phyloP scores from a whole-genome alignment of 2,888 invertebrate species.

The Adela reaumurella region DNA sequence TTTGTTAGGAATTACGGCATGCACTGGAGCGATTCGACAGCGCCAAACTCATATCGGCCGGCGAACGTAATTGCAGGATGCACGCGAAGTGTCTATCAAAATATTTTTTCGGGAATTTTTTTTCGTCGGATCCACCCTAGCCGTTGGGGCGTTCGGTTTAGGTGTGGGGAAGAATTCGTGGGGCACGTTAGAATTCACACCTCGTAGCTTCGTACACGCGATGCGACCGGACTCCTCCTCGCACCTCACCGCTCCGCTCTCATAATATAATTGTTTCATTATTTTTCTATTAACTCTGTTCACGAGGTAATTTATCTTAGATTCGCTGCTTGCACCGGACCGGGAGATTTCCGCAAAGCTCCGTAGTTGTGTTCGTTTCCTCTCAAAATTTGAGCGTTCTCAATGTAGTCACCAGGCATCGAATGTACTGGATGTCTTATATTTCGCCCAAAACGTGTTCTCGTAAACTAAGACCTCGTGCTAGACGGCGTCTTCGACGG shows the following conservation, averaged over 20 bases:
- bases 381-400: too few relatives aligned
- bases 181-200: conserved; percentile 18
- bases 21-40: conserved; percentile 10
- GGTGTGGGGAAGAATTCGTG: not conserved
- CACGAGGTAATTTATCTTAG: conserved; percentile 11
- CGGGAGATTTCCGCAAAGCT: too few relatives aligned
- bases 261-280: conserved; percentile 48
- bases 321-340: not conserved
- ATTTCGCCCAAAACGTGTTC: too few relatives aligned
- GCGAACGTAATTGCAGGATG: conserved; percentile 37
- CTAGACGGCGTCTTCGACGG: too few relatives aligned
- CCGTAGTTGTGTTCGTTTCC: too few relatives aligned
- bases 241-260: conserved; percentile 23
- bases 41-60: conserved; percentile 45
- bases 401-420: too few relatives aligned
- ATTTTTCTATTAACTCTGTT: conserved; percentile 52
- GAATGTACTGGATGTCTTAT: too few relatives aligned
- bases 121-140: not conserved
- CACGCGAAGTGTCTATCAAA: conserved; percentile 56
- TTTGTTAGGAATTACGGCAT: not conserved
- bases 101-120: conserved; percentile 26
- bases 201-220: conserved; percentile 18
- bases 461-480: too few relatives aligned
- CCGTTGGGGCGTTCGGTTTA: conserved; percentile 35
- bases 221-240: conserved; percentile 27